These are phyloP conservation scores for Hippocampus mohnikei DNA, from an alignment of 2,113 vertebrate species.

Conservation along the genomic window DNA sequence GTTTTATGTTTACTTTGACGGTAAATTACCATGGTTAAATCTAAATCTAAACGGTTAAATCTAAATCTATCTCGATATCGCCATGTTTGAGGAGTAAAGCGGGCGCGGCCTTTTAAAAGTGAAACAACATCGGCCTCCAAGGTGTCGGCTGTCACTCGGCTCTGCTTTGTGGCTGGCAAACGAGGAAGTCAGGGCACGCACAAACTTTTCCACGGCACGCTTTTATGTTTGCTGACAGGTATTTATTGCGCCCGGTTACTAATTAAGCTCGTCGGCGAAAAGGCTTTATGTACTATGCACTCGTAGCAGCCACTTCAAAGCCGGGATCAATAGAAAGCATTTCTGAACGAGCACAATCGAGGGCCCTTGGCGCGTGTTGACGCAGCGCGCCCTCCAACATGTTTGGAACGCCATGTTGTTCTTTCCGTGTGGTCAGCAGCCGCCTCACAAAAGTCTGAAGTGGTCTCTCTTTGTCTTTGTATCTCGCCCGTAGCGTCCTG, in stretches of 20 bases:
- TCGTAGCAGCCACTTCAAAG: slow-evolving; percentile 3
- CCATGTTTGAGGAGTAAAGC: too few species aligned
- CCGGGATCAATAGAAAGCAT: slow-evolving; percentile 35
- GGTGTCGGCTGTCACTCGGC: not conserved
- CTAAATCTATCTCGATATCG: not conserved
- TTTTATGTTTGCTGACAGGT: slow-evolving; percentile 21
- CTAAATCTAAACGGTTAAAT: too few species aligned
- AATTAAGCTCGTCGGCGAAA: slow-evolving; percentile 51
- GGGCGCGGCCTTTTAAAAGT: not conserved
- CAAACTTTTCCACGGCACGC: slow-evolving; percentile 1
- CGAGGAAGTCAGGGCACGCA: not conserved
- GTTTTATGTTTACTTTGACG: too few species aligned
- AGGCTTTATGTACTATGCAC: slow-evolving; percentile 12
- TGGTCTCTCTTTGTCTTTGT: not conserved
- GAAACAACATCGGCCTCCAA: not conserved
- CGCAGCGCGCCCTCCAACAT: not conserved
- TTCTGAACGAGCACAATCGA: not conserved
- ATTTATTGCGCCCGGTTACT: slow-evolving; percentile 64
- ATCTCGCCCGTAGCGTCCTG: too few species aligned
- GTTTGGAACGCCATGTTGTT: not conserved
- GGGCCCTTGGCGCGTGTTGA: not conserved
- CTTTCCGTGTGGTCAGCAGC: not conserved
- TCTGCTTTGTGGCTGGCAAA: not conserved
- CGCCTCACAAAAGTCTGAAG: not conserved
- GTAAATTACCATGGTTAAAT: too few species aligned